Percentiles rank a stretch among this genome's conserved stretches.
Evolutionary conservation across 1,140 invertebrate species (phyloP).

Genomic region (Papilio polytes): DNA sequence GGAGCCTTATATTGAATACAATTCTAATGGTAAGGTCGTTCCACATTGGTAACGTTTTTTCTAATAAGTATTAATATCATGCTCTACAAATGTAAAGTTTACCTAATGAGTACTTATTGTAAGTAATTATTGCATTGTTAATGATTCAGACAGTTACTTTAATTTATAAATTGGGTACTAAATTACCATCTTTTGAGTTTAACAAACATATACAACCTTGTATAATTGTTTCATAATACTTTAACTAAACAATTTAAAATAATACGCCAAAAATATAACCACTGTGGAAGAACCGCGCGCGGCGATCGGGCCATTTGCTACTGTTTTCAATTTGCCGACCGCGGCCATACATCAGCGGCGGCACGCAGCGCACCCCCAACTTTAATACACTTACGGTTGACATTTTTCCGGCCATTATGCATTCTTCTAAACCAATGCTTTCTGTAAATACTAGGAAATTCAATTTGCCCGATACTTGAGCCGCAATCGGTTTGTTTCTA

Average conservation of each 20-base stretch:
- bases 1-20: conserved; percentile 75
- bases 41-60: conserved; percentile 52
- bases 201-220: not conserved
- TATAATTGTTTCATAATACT: not conserved
- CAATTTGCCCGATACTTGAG: conserved; percentile 46
- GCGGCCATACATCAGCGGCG: conserved; percentile 73
- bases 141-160: not conserved
- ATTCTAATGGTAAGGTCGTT: conserved; percentile 66
- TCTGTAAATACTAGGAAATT: conserved; percentile 62
- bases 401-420: conserved; percentile 78
- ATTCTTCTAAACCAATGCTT: conserved; percentile 72
- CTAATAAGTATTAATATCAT: not conserved
- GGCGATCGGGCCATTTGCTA: conserved; percentile 74
- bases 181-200: not conserved
- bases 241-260: conserved; percentile 5
- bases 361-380: conserved; percentile 67
- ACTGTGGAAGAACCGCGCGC: conserved; percentile 53
- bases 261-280: conserved; percentile 40
- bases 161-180: not conserved
- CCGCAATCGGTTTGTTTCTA: conserved; percentile 42
- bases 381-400: conserved; percentile 78
- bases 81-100: not conserved
- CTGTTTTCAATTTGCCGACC: conserved; percentile 77
- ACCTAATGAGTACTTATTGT: not conserved
- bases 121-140: not conserved